phyloP scores from a whole-genome alignment of 2,113 vertebrate genomes.

The Ploceus nigricollis region DNA sequence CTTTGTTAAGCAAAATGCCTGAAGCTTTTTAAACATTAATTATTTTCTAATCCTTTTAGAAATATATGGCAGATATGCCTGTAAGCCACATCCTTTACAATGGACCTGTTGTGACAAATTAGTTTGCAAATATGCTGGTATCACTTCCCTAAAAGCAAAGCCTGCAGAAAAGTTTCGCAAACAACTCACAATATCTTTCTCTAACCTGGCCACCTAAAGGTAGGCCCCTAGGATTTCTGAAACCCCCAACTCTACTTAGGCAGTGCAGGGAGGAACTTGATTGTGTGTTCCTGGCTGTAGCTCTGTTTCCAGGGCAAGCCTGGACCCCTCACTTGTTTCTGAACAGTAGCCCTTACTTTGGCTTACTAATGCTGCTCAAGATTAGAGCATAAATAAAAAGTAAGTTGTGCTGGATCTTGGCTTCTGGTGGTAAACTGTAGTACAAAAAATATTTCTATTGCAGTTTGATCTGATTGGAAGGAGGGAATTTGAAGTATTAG shows the following conservation, averaged over 20 bases:
- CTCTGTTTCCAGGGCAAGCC: background rate
- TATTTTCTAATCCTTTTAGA: slow-evolving; percentile 30
- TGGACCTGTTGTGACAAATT: slow-evolving; percentile 23
- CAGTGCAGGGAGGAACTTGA: background rate
- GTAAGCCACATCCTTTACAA: background rate
- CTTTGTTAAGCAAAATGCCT: background rate
- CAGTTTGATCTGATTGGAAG: background rate
- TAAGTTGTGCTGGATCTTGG: background rate
- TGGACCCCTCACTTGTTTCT: background rate
- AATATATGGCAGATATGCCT: background rate
- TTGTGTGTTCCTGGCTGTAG: background rate
- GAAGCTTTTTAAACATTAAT: background rate
- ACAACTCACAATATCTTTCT: background rate
- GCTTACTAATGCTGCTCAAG: background rate
- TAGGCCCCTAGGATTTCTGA: background rate
- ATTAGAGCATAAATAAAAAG: background rate
- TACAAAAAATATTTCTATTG: background rate
- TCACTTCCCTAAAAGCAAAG: background rate
- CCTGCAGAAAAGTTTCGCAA: background rate
- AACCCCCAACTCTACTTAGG: background rate
- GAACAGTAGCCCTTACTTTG: background rate
- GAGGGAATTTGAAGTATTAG: background rate
- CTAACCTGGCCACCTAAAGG: background rate
- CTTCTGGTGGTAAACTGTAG: background rate
- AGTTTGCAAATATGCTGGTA: background rate